Conservation (phyloP, 2,888 invertebrate species). For the Allacma fusca region DNA sequence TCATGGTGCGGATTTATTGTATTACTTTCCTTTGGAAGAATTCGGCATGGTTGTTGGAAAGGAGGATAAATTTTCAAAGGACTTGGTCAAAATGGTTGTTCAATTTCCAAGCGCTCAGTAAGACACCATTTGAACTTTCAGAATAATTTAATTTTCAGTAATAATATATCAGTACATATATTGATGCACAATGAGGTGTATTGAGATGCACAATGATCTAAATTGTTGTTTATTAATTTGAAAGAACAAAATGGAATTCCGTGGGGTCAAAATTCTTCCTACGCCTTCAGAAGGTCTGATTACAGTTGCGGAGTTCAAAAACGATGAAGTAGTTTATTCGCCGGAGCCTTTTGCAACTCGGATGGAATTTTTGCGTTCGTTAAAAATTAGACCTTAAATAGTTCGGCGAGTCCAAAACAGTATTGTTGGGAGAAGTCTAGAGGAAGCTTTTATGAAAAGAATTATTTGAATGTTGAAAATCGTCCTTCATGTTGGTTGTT, state of each 20-base stretch:
- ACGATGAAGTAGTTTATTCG: not conserved
- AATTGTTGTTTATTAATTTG: not conserved
- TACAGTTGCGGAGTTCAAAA: not conserved
- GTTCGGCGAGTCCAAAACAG: no score
- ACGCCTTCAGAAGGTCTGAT: not conserved
- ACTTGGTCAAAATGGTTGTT: conserved; percentile 22
- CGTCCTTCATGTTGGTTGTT: no score
- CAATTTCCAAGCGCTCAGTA: conserved; percentile 18
- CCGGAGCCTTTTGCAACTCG: not conserved
- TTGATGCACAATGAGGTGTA: no score
- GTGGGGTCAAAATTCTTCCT: not conserved
- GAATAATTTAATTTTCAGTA: no score
- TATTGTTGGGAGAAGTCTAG: no score
- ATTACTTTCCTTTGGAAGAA: not conserved
- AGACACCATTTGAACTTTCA: not conserved
- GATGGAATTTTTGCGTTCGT: not conserved
- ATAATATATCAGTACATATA: not conserved
- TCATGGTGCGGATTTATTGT: not conserved
- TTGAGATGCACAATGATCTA: not conserved
- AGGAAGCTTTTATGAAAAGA: no score
- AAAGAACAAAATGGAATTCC: not conserved
- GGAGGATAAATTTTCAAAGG: conserved; percentile 7
- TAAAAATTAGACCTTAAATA: conserved; percentile 9
- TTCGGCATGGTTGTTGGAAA: not conserved
- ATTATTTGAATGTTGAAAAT: no score